Evolutionary conservation across 2,797 vertebrate species (phyloP).

Genomic region (Clamator glandarius): DNA sequence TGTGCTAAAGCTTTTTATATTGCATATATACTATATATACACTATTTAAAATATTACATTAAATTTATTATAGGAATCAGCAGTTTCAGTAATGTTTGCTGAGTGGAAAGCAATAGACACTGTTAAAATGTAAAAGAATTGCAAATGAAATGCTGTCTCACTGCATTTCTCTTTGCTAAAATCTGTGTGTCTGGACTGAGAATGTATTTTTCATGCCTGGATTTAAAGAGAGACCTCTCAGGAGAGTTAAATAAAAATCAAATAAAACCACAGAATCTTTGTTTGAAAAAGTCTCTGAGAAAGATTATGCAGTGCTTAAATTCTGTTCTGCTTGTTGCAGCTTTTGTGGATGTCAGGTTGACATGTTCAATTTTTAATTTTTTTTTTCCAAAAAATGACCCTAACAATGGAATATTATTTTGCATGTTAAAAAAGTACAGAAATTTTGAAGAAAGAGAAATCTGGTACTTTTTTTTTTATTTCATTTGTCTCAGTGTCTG

Average conservation of each 20-base stretch:
- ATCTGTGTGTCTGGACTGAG: slow-evolving; percentile 47
- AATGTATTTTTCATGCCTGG: slow-evolving; percentile 69
- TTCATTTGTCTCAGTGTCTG: neutral
- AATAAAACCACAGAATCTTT: slow-evolving; percentile 58
- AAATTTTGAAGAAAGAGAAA: neutral
- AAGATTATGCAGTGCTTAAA: slow-evolving; percentile 53
- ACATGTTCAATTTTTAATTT: neutral
- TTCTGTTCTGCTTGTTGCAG: neutral
- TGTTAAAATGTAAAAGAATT: slow-evolving; percentile 66
- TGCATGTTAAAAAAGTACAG: neutral
- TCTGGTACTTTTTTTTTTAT: neutral
- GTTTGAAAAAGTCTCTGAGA: slow-evolving; percentile 48
- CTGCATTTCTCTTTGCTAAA: slow-evolving; percentile 43
- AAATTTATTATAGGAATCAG: neutral
- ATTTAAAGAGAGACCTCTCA: slow-evolving; percentile 58
- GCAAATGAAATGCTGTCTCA: slow-evolving; percentile 64
- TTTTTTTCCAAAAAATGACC: neutral
- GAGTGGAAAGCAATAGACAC: slow-evolving; percentile 1
- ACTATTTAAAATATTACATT: neutral
- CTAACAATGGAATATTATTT: neutral
- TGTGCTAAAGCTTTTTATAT: neutral
- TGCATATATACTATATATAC: neutral
- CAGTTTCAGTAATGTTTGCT: slow-evolving; percentile 16
- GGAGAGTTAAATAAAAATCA: slow-evolving; percentile 60
- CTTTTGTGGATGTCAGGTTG: slow-evolving; percentile 12